These are phyloP conservation scores for Lepilemur septentrionalis DNA, from an alignment of 2,797 vertebrate species.

Conservation along the genomic window DNA sequence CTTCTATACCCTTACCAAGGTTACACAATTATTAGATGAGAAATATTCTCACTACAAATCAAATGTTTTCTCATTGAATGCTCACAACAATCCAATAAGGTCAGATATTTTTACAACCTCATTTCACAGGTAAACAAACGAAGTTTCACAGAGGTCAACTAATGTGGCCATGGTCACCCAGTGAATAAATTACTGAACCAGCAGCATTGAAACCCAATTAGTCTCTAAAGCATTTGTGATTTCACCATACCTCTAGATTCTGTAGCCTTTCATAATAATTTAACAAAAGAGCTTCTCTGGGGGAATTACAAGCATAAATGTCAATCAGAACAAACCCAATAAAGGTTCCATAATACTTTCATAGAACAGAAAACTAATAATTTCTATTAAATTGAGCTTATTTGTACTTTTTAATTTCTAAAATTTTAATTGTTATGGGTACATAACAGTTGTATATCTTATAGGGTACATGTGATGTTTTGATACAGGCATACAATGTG, in stretches of 20 bases:
- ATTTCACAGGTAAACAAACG: slow-evolving; percentile 47
- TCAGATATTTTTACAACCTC: slow-evolving; percentile 19
- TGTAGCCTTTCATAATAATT: not conserved
- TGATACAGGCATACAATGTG: not conserved
- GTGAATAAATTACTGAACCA: slow-evolving; percentile 21
- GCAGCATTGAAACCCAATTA: slow-evolving; percentile 10
- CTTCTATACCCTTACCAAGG: not conserved
- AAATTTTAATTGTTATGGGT: not conserved
- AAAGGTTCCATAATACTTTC: slow-evolving; percentile 52
- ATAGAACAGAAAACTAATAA: slow-evolving; percentile 58
- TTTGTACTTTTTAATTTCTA: slow-evolving; percentile 44
- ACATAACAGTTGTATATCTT: not conserved
- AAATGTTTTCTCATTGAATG: slow-evolving; percentile 17
- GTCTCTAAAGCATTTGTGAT: slow-evolving; percentile 35
- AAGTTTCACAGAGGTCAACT: not conserved
- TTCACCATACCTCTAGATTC: not conserved
- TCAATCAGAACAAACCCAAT: slow-evolving; percentile 37
- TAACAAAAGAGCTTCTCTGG: slow-evolving; percentile 9
- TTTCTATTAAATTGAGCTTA: slow-evolving; percentile 49
- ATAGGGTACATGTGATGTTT: not conserved
- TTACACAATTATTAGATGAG: slow-evolving; percentile 20
- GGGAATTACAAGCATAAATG: not conserved
- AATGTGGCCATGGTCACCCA: not conserved
- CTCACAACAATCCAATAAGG: not conserved
- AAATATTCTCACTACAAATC: not conserved